Conservation (phyloP, 2,888 invertebrate genomes). For the Meiosimyza decipiens region DNA sequence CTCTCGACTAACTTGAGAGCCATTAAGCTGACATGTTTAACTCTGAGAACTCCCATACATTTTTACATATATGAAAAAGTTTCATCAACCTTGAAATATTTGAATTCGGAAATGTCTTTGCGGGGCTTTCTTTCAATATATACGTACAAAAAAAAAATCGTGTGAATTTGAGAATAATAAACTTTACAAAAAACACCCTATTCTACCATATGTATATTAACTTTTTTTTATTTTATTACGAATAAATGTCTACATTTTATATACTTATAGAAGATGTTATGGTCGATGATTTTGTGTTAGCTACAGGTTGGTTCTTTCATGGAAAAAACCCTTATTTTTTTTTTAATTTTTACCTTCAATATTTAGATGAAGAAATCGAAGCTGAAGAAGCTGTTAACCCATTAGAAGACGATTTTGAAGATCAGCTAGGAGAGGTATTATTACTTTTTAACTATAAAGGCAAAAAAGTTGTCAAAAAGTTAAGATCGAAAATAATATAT, state of each 20-base stretch:
- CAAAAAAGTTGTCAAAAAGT: neutral
- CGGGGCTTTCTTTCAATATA: no score
- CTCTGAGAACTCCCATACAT: no score
- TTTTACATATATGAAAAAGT: no score
- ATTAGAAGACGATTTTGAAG: conserved; percentile 64
- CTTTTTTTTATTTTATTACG: neutral
- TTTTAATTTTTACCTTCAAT: no score
- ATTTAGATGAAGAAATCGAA: conserved; percentile 56
- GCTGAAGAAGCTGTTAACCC: conserved; percentile 59
- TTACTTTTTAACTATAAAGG: neutral
- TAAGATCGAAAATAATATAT: no score
- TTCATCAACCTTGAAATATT: no score
- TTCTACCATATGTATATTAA: no score
- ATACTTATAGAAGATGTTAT: conserved; percentile 61
- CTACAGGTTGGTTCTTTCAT: conserved; percentile 56
- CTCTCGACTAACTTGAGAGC: no score
- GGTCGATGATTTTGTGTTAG: conserved; percentile 63
- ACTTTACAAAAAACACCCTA: neutral
- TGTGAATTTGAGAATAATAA: no score
- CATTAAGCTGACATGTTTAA: no score
- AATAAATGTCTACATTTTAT: conserved; percentile 16
- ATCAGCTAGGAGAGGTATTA: conserved; percentile 62
- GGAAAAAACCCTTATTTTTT: neutral
- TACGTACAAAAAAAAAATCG: no score
- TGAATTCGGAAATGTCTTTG: no score